phyloP scores from a whole-genome alignment of 2,113 vertebrate genomes.

The Grammomys dolichurus region DNA sequence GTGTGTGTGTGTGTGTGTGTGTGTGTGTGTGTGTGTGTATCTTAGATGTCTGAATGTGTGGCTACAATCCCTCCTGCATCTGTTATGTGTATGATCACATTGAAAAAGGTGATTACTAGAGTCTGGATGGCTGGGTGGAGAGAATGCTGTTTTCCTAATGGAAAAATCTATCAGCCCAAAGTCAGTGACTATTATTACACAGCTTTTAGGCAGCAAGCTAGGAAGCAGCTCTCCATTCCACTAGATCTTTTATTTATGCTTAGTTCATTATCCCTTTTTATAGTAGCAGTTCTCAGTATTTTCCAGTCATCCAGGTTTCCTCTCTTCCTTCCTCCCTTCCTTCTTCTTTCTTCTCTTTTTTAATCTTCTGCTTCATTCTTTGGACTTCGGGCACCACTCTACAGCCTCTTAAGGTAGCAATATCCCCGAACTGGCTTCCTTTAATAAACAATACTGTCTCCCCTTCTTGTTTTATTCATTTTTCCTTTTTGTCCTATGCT shows the following conservation, averaged over 20 bases:
- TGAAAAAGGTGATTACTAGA: background rate
- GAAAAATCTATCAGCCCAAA: constrained; percentile 16
- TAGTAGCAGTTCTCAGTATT: background rate
- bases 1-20: background rate
- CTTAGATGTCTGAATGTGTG: background rate
- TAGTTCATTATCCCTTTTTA: background rate
- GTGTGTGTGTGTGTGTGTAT: background rate
- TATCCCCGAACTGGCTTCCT: background rate
- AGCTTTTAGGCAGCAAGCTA: background rate
- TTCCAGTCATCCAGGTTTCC: background rate
- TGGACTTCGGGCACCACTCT: background rate
- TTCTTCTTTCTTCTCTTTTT: background rate
- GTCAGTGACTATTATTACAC: background rate
- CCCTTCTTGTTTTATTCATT: background rate
- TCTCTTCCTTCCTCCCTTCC: background rate
- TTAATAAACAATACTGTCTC: background rate
- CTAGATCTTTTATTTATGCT: background rate
- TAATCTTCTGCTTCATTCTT: background rate
- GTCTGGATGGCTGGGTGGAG: background rate
- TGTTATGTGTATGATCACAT: background rate
- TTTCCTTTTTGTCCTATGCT: background rate
- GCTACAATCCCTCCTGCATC: background rate
- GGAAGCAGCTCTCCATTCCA: background rate
- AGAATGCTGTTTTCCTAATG: background rate
- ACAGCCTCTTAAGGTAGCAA: background rate